A percentile compares a stretch with the other conserved stretches of the same genome.
phyloP scores from a whole-genome alignment of 2,888 invertebrate genomes.

The Morpho helenor region DNA sequence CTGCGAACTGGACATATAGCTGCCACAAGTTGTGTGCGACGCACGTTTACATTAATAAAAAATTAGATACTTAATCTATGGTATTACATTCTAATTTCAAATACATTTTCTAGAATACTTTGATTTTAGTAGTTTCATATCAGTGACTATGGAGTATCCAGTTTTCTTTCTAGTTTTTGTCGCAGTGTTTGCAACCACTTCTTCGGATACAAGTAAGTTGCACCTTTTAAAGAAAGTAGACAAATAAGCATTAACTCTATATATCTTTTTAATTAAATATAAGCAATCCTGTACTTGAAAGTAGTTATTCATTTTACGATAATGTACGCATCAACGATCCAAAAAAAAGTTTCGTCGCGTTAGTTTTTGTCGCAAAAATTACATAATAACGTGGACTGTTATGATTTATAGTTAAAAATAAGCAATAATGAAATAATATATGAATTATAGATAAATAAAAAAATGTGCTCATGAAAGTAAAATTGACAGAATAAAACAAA shows the following conservation, averaged over 20 bases:
- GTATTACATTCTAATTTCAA: slow-evolving; percentile 21
- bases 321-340: too few relatives aligned
- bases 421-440: too few relatives aligned
- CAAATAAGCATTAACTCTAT: slow-evolving; percentile 35
- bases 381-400: too few relatives aligned
- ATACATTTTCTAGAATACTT: slow-evolving; percentile 3
- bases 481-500: too few relatives aligned
- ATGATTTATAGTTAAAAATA: too few relatives aligned
- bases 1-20: slow-evolving; percentile 48
- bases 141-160: slow-evolving; percentile 51
- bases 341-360: too few relatives aligned
- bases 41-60: slow-evolving; percentile 43
- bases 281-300: too few relatives aligned
- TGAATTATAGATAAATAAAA: too few relatives aligned
- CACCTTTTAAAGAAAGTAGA: slow-evolving; percentile 57
- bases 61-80: slow-evolving; percentile 22
- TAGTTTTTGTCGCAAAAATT: too few relatives aligned
- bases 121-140: slow-evolving; percentile 10
- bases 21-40: slow-evolving; percentile 46
- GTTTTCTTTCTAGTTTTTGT: slow-evolving; percentile 52
- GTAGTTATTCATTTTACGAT: too few relatives aligned
- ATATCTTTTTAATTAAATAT: not conserved
- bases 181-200: slow-evolving; percentile 48
- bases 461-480: too few relatives aligned
- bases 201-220: slow-evolving; percentile 66